phyloP scores from a whole-genome alignment of 2,888 invertebrate genomes.

The Hedya salicella region DNA sequence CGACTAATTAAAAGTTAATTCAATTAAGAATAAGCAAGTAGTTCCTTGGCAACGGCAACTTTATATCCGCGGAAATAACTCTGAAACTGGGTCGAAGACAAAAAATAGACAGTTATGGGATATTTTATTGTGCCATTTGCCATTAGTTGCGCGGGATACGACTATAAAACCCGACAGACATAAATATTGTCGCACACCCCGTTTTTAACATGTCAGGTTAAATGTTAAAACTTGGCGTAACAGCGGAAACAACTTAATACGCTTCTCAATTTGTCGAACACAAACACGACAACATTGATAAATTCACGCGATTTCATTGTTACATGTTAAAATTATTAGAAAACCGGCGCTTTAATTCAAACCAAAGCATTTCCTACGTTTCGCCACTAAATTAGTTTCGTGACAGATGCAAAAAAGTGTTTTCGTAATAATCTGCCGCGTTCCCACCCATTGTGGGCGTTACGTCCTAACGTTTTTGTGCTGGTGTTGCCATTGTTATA shows the following conservation, averaged over 20 bases:
- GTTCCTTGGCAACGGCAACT: background rate
- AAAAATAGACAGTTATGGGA: slow-evolving; percentile 31
- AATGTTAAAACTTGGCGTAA: background rate
- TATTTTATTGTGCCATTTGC: slow-evolving; percentile 25
- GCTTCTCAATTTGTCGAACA: slow-evolving; percentile 8
- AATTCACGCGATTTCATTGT: slow-evolving; percentile 33
- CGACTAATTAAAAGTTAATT: too few species aligned
- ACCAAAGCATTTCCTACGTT: slow-evolving; percentile 33
- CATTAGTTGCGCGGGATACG: slow-evolving; percentile 22
- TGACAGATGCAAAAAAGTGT: slow-evolving; percentile 33
- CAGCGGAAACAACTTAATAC: slow-evolving; percentile 4
- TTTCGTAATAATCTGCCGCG: slow-evolving; percentile 31
- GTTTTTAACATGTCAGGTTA: background rate
- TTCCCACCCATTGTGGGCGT: slow-evolving; percentile 54
- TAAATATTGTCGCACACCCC: background rate
- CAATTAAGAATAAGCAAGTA: background rate
- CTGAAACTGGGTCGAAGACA: slow-evolving; percentile 19
- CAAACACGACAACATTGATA: slow-evolving; percentile 6
- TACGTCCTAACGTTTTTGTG: slow-evolving; percentile 55
- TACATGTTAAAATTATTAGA: slow-evolving; percentile 30
- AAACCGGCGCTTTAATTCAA: slow-evolving; percentile 13
- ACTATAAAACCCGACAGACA: slow-evolving; percentile 17
- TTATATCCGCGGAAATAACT: slow-evolving; percentile 25
- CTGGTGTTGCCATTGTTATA: slow-evolving; percentile 59
- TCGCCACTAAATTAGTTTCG: slow-evolving; percentile 28